Conservation (phyloP, 2,888 invertebrate genomes). For the Leptarthrus brevirostris region DNA sequence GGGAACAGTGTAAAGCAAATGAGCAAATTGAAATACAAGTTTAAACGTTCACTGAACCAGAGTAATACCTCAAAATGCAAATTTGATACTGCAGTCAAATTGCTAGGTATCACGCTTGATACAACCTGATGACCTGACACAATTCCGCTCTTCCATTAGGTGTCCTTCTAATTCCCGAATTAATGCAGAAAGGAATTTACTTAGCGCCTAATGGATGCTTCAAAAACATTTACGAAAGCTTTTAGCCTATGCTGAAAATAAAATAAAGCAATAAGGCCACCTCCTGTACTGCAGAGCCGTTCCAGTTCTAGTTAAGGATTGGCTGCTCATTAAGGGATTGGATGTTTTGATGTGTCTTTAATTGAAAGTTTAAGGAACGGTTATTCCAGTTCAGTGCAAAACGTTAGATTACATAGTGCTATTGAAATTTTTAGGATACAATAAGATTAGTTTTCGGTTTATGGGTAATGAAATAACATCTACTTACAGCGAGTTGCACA, state of each 20-base stretch:
- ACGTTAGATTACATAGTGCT: too few species aligned
- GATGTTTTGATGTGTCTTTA: too few species aligned
- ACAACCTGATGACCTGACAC: neutral
- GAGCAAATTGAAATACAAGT: neutral
- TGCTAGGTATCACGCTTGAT: neutral
- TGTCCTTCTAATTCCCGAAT: neutral
- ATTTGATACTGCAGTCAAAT: neutral
- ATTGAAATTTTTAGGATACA: too few species aligned
- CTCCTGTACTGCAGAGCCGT: neutral
- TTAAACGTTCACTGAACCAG: neutral
- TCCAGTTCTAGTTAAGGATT: too few species aligned
- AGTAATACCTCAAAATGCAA: neutral
- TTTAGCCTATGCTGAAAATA: neutral
- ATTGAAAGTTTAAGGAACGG: too few species aligned
- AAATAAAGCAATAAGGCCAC: neutral
- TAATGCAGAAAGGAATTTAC: constrained; percentile 3
- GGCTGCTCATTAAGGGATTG: too few species aligned
- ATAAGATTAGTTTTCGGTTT: too few species aligned
- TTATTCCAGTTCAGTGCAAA: too few species aligned
- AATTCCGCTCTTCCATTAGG: neutral
- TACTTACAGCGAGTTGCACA: too few species aligned
- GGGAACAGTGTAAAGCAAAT: neutral
- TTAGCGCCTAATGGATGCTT: neutral
- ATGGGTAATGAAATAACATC: too few species aligned
- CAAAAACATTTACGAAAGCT: neutral